Base-by-base conservation (phyloP, 2,113 vertebrate genomes). In the Morone saxatilis region DNA sequence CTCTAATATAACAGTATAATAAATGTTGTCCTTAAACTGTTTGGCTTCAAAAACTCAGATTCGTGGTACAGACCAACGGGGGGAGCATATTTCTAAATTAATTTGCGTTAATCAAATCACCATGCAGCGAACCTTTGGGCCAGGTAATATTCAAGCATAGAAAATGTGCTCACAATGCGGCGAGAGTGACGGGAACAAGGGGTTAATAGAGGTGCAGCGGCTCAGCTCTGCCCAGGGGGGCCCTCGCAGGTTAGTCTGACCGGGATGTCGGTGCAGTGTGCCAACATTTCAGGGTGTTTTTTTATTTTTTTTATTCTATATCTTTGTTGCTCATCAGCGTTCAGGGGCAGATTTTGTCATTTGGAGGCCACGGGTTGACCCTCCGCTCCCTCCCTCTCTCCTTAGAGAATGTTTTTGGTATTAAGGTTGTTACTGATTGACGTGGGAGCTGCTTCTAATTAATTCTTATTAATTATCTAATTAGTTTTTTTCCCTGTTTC, bases 141-240 rank as follows among this genome's bases (percentile, higher is more conserved):
- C n/a, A 48, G 65, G 13, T 67, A 31, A 48, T 48, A 7, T 48
- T 67, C 14, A 48, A 50, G 45, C 7, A 17, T 67, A 22, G 45
- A 48, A 14, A 48, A 48, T 6, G 47, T 38, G 47, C 22, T 7
- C 16, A 69, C 31, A 38, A 19, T 12, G 66, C 22, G 31, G 7
- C 11, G 45, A 36, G 16, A 19, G 8, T 19, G 66, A 38, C 5
- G 17, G 47, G 45, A 69, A 36, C 17, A 1, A 69, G 45, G 47
- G 66, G 25, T 40, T 70, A 38, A 69, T 71, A 22, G 69, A 43
- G 69, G 38, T 71, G 19, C 7, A 71, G 36, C 17, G 5, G 36
- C 50, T 54, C 31, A n/a, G 31, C 13, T 54, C 12, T 22, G 50
- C 67, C 50, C 17, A 9, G 5, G 17, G 25, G 25, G 31, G 1